A percentile compares a stretch with the other conserved stretches of the same genome.
These are phyloP conservation scores for Otus scops DNA, from an alignment of 2,797 vertebrate genomes.

Conservation along the genomic window DNA sequence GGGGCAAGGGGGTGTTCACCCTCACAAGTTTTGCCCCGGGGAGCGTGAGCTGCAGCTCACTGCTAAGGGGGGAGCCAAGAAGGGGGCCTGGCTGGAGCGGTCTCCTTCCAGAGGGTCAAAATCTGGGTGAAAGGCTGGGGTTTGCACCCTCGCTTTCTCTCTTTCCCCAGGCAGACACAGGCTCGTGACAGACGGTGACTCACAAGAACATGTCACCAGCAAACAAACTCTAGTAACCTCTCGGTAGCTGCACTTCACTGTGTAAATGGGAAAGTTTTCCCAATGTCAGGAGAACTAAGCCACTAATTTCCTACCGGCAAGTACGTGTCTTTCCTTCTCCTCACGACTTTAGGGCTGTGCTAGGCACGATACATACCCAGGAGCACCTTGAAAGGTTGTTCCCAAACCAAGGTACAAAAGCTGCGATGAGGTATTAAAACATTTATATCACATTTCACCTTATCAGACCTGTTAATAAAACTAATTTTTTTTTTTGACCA, in stretches of 20 bases:
- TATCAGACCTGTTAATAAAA: not conserved
- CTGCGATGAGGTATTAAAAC: not conserved
- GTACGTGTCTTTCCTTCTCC: not conserved
- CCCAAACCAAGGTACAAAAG: not conserved
- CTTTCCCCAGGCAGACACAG: not conserved
- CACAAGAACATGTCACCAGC: conserved; percentile 13
- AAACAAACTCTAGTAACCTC: conserved; percentile 51
- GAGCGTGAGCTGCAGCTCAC: not conserved
- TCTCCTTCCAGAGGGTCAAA: not conserved
- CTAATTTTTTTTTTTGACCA: not conserved
- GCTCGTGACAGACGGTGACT: not conserved
- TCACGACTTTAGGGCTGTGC: not conserved
- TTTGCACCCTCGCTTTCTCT: not conserved
- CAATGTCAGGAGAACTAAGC: not conserved
- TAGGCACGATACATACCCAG: accelerated
- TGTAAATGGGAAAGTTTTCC: not conserved
- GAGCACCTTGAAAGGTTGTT: not conserved
- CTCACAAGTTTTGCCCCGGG: too few relatives aligned
- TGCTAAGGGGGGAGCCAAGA: accelerated
- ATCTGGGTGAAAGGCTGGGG: not conserved
- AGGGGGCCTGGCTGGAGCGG: not conserved
- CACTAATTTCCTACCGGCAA: not conserved
- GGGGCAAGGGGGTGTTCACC: not conserved
- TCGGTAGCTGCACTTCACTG: not conserved
- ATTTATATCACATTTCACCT: not conserved